Evolutionary conservation across 92 coral and sea anemone genomes (phyloP).

Genomic region (Paramuricea clavata): DNA sequence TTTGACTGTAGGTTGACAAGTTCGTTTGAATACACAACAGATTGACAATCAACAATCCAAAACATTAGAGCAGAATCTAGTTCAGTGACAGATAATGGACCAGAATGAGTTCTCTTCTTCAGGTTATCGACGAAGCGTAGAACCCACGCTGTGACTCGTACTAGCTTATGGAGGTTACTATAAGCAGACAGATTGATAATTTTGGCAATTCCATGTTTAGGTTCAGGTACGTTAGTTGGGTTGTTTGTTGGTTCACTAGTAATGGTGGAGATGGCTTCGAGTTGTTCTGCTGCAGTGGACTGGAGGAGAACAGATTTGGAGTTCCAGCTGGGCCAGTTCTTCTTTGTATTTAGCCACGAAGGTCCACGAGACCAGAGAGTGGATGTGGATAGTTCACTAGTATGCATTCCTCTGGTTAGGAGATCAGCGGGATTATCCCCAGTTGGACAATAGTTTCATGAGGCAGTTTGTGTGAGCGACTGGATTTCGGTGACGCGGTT

Average conservation of each 20-base stretch:
- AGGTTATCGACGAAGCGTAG: neutral
- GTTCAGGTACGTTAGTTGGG: neutral
- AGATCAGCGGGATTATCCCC: constrained; percentile 28
- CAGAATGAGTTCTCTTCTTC: neutral
- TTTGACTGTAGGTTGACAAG: neutral
- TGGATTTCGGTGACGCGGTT: constrained; percentile 7
- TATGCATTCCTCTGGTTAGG: neutral
- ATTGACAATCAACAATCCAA: neutral
- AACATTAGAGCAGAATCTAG: neutral
- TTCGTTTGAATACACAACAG: neutral
- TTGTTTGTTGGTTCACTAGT: neutral
- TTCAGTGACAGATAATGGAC: neutral
- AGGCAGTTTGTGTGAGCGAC: neutral
- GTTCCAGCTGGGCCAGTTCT: constrained; percentile 7
- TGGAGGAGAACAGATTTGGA: neutral
- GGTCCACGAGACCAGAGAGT: constrained; percentile 11
- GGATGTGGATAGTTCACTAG: constrained; percentile 17
- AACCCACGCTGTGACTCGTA: constrained; percentile 33
- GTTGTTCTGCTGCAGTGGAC: neutral
- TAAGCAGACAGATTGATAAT: neutral
- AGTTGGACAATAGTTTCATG: neutral
- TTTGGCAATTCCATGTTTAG: neutral
- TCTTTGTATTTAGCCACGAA: neutral
- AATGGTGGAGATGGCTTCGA: neutral
- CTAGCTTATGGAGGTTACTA: neutral